These are phyloP conservation scores for Bufo gargarizans DNA, from an alignment of 2,113 vertebrate species.

Conservation along the genomic window DNA sequence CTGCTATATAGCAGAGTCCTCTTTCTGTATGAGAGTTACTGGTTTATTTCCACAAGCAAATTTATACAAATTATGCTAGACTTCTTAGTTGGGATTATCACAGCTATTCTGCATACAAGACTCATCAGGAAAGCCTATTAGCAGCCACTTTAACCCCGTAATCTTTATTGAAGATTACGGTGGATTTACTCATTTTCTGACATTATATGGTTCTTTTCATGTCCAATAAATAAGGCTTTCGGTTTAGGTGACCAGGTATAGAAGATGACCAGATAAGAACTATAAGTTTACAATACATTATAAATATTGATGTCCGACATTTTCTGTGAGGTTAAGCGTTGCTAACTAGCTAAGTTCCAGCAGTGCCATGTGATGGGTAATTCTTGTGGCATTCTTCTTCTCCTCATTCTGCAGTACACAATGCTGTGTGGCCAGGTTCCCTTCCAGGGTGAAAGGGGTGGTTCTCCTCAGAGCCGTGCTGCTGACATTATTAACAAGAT, in stretches of 20 bases:
- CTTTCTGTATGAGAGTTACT: not conserved
- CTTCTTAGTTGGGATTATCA: not conserved
- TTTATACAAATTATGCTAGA: not conserved
- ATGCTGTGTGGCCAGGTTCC: slow-evolving; percentile 93
- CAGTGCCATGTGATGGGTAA: not conserved
- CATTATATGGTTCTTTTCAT: not conserved
- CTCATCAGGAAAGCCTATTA: not conserved
- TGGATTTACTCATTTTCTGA: not conserved
- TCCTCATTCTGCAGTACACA: slow-evolving; percentile 78
- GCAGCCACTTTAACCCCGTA: not conserved
- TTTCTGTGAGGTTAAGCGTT: not conserved
- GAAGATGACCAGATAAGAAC: not conserved
- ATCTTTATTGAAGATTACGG: not conserved
- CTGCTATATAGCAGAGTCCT: no score
- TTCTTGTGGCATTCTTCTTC: not conserved
- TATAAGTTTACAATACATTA: not conserved
- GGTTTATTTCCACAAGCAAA: not conserved
- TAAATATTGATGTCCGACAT: not conserved
- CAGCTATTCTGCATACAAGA: not conserved
- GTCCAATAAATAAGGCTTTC: not conserved
- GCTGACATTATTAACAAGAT: slow-evolving; percentile 93
- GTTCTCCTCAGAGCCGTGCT: slow-evolving; percentile 82
- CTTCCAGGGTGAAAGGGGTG: slow-evolving; percentile 83
- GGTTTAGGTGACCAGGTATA: not conserved
- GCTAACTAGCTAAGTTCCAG: not conserved